These are phyloP conservation scores for Lordiphosa clarofinis DNA, from an alignment of 1,140 invertebrate genomes.

Conservation along the genomic window DNA sequence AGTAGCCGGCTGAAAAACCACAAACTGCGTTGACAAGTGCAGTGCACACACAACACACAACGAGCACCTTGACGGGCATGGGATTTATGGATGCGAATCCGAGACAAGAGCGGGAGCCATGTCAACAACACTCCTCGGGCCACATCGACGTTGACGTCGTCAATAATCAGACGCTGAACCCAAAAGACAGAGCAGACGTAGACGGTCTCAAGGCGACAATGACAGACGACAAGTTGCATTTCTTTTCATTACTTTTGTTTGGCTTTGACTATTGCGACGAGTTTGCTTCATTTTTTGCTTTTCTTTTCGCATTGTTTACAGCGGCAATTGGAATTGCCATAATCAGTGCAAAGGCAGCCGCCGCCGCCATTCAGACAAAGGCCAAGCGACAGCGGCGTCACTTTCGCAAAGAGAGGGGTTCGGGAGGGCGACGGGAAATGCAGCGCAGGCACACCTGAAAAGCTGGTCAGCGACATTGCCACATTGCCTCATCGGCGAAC, in stretches of 20 bases:
- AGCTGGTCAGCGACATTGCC: slow-evolving; percentile 63
- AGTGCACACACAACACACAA: slow-evolving; percentile 48
- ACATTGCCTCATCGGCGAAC: slow-evolving; percentile 65
- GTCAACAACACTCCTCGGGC: slow-evolving; percentile 61
- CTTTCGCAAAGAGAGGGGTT: slow-evolving; percentile 30
- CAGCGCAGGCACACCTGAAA: slow-evolving; percentile 39
- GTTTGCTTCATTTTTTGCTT: slow-evolving; percentile 43
- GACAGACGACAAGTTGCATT: slow-evolving; percentile 48
- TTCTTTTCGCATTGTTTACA: slow-evolving; percentile 64
- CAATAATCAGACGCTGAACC: slow-evolving; percentile 74
- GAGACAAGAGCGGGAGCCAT: slow-evolving; percentile 31
- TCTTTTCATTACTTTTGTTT: slow-evolving; percentile 64
- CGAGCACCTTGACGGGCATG: slow-evolving; percentile 50
- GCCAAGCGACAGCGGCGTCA: slow-evolving; percentile 44
- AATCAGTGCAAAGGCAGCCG: slow-evolving; percentile 67
- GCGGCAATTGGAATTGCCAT: slow-evolving; percentile 66
- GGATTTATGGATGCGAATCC: slow-evolving; percentile 58
- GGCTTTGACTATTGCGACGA: slow-evolving; percentile 57
- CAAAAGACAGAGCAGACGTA: slow-evolving; percentile 39
- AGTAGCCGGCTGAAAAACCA: slow-evolving; percentile 57
- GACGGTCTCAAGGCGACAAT: slow-evolving; percentile 66
- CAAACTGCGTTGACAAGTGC: slow-evolving; percentile 69
- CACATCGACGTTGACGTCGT: slow-evolving; percentile 52
- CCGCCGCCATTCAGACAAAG: slow-evolving; percentile 45
- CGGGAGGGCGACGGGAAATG: background rate